These are phyloP conservation scores for Scophthalmus maximus DNA, from an alignment of 2,113 vertebrate genomes.

Conservation along the genomic window DNA sequence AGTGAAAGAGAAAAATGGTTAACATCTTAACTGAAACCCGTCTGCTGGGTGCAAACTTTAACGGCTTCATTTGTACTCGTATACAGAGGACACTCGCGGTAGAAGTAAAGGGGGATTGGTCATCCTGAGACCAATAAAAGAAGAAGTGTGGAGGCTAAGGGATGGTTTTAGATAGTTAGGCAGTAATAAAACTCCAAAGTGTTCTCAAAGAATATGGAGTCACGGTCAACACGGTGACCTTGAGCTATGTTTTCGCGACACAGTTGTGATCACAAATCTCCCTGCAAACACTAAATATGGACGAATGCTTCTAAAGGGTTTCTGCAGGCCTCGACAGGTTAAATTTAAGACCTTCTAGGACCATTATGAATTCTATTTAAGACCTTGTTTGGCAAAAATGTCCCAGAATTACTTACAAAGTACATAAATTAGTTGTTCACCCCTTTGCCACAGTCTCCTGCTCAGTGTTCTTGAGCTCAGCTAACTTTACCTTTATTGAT, in stretches of 20 bases:
- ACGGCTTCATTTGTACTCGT: constrained; percentile 31
- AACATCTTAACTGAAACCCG: constrained; percentile 34
- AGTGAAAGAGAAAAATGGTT: constrained; percentile 26
- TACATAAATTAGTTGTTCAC: background rate
- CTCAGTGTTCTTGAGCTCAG: too few species aligned
- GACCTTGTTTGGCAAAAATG: background rate
- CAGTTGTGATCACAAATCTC: background rate
- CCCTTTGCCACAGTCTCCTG: too few species aligned
- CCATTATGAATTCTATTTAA: background rate
- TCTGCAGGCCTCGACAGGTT: background rate
- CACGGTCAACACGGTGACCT: constrained; percentile 4
- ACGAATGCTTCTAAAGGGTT: background rate
- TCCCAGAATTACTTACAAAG: background rate
- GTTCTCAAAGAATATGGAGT: constrained; percentile 11
- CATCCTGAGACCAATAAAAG: constrained; percentile 30
- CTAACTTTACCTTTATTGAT: too few species aligned
- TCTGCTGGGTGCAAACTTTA: constrained; percentile 30
- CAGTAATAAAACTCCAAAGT: background rate
- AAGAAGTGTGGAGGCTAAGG: constrained; percentile 1
- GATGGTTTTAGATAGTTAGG: background rate
- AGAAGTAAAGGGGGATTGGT: constrained; percentile 2
- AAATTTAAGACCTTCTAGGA: background rate
- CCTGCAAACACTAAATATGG: too few species aligned
- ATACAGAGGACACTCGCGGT: constrained; percentile 20
- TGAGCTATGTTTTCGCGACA: constrained; percentile 3